Evolutionary conservation across 92 coral and sea anemone species (phyloP).

Genomic region (Phenganax marumi): DNA sequence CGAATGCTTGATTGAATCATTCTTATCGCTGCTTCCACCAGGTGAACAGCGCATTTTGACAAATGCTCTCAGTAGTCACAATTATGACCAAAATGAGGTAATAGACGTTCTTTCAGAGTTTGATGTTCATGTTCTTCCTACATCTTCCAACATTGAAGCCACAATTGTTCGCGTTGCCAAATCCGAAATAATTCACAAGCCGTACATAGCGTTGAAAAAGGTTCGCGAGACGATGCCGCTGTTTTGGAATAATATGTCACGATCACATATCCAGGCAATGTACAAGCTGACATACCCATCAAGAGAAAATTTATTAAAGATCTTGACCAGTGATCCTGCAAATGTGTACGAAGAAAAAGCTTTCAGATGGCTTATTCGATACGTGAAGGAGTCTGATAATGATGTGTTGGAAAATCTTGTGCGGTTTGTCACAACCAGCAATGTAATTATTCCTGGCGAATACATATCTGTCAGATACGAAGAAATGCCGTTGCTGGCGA

Average conservation of each 20-base stretch:
- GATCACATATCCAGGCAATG: slow-evolving; percentile 41
- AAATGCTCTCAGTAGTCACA: slow-evolving; percentile 28
- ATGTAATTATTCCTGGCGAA: slow-evolving; percentile 44
- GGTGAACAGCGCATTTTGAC: slow-evolving; percentile 21
- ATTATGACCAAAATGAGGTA: slow-evolving; percentile 44
- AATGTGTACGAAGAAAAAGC: slow-evolving; percentile 29
- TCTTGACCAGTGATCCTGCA: slow-evolving; percentile 17
- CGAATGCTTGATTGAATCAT: slow-evolving; percentile 46
- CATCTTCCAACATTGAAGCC: slow-evolving; percentile 37
- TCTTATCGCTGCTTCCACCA: slow-evolving; percentile 48
- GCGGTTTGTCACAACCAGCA: slow-evolving; percentile 51
- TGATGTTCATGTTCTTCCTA: slow-evolving; percentile 33
- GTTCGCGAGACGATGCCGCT: slow-evolving; percentile 52
- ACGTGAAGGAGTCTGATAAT: slow-evolving; percentile 34
- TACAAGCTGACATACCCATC: slow-evolving; percentile 48
- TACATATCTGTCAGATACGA: slow-evolving; percentile 40
- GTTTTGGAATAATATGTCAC: slow-evolving; percentile 37
- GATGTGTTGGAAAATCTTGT: slow-evolving; percentile 41
- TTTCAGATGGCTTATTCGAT: slow-evolving; percentile 47
- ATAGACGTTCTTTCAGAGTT: slow-evolving; percentile 51
- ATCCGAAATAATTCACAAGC: slow-evolving; percentile 52
- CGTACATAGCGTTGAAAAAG: slow-evolving; percentile 46
- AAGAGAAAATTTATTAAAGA: slow-evolving; percentile 13
- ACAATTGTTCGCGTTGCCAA: slow-evolving; percentile 29
- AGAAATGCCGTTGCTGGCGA: slow-evolving; percentile 49